These are phyloP conservation scores for Labeo catla DNA, from an alignment of 2,113 vertebrate genomes.

Conservation along the genomic window DNA sequence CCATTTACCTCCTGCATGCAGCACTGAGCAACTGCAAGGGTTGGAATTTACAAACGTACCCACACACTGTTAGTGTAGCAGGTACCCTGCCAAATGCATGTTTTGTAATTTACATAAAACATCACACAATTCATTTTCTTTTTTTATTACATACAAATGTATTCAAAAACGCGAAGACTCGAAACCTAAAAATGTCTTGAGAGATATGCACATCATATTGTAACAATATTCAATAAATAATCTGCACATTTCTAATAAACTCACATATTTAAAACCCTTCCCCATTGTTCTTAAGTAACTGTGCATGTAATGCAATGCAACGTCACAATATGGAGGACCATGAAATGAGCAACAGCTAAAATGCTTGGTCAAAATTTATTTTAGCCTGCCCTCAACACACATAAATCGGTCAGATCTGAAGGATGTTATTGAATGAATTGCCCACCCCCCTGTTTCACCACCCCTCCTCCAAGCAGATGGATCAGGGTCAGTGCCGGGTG, in stretches of 20 bases:
- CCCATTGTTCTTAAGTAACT: not conserved
- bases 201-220: not conserved
- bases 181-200: too few relatives aligned
- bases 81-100: not conserved
- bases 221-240: not conserved
- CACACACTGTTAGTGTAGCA: slow-evolving; percentile 7
- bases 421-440: not conserved
- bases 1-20: slow-evolving; percentile 32
- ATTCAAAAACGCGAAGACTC: not conserved
- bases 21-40: not conserved
- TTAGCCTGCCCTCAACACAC: not conserved
- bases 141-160: not conserved
- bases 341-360: not conserved
- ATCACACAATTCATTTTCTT: not conserved
- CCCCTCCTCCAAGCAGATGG: slow-evolving; percentile 44
- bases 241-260: not conserved
- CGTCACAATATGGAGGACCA: not conserved
- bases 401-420: not conserved
- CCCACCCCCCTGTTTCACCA: slow-evolving; percentile 50
- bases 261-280: not conserved
- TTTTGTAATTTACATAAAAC: not conserved
- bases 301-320: not conserved
- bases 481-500: slow-evolving; percentile 64
- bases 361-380: not conserved
- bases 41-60: slow-evolving; percentile 35